Conservation (phyloP, 2,797 vertebrate species). For the Argya squamiceps region DNA sequence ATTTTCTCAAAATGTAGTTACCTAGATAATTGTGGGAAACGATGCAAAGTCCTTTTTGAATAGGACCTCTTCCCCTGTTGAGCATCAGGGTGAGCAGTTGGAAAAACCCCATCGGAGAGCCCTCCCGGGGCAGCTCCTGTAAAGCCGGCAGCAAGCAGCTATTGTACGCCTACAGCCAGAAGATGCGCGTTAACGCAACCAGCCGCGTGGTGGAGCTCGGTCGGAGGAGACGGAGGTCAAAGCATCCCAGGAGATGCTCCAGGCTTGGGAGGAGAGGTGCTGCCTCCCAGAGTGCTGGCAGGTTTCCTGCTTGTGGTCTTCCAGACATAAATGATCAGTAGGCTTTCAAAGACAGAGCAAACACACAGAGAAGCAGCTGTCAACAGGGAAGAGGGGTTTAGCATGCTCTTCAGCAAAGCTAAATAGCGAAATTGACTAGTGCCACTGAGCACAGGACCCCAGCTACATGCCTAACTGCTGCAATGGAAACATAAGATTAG, state of each 20-base stretch:
- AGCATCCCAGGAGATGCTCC: neutral
- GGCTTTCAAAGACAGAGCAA: neutral
- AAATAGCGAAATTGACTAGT: neutral
- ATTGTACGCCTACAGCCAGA: fast-evolving
- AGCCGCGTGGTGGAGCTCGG: slow-evolving; percentile 8
- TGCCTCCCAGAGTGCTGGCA: neutral
- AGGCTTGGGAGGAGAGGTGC: neutral
- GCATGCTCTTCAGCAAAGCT: neutral
- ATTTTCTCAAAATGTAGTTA: neutral
- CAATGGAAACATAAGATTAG: neutral
- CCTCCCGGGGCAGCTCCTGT: neutral
- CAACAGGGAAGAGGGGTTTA: neutral
- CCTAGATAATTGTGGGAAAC: neutral
- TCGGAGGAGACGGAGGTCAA: neutral
- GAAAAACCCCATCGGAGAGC: neutral
- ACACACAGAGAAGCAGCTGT: neutral
- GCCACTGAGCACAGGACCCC: neutral
- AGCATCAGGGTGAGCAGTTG: neutral
- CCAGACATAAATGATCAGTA: neutral
- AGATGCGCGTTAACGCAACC: neutral
- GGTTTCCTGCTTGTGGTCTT: neutral
- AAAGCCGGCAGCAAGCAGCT: neutral
- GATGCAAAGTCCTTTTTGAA: neutral
- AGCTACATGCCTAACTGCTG: neutral
- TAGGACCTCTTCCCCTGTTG: neutral